Conservation (phyloP, 1,140 invertebrate genomes). For the Helicoverpa zea region DNA sequence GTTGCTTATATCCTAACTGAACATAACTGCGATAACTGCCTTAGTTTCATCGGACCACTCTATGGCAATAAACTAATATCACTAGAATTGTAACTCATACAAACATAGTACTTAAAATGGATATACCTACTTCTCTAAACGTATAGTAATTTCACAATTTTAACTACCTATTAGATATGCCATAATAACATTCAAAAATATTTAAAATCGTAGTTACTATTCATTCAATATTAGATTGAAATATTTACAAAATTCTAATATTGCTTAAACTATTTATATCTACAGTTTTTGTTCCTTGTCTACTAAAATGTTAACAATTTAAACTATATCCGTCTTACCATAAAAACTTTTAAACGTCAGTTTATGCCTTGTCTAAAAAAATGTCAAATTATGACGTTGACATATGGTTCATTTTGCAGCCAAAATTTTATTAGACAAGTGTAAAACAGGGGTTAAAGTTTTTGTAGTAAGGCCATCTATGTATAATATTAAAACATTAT, state of each 20-base stretch:
- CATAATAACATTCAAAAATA: slow-evolving; percentile 19
- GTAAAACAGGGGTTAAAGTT: no score
- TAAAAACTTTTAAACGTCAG: no score
- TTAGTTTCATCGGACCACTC: slow-evolving; percentile 52
- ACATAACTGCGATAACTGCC: slow-evolving; percentile 57
- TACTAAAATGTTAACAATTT: not conserved
- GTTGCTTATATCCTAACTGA: slow-evolving; percentile 34
- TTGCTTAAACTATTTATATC: not conserved
- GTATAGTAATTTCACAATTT: slow-evolving; percentile 6
- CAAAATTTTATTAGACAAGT: no score
- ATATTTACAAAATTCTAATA: not conserved
- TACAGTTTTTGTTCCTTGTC: not conserved
- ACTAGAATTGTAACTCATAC: slow-evolving; percentile 42
- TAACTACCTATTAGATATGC: slow-evolving; percentile 6
- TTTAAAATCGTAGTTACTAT: not conserved
- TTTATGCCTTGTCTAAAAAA: no score
- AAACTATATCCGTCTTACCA: no score
- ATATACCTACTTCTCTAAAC: slow-evolving; percentile 9
- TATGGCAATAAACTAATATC: slow-evolving; percentile 51
- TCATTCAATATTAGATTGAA: not conserved
- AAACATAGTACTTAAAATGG: slow-evolving; percentile 41
- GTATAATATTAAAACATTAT: not conserved
- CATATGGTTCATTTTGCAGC: no score
- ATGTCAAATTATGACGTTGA: no score
- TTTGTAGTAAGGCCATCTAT: no score